phyloP scores from a whole-genome alignment of 2,797 vertebrate genomes.

The Vultur gryphus region DNA sequence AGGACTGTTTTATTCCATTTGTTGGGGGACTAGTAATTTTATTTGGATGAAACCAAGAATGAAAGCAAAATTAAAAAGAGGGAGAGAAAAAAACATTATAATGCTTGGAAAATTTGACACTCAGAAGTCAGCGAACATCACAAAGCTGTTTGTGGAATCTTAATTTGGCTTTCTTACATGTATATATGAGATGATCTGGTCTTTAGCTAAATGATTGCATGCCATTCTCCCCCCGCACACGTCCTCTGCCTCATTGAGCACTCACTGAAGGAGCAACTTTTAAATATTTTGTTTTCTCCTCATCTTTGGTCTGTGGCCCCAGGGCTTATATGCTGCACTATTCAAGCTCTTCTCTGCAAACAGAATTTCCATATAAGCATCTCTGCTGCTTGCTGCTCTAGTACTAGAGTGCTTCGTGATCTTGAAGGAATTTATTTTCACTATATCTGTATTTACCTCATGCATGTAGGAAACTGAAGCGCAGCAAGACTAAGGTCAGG shows the following conservation, averaged over 20 bases:
- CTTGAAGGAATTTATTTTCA: not conserved
- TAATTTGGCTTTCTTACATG: not conserved
- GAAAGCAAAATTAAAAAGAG: not conserved
- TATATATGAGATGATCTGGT: not conserved
- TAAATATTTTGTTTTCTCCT: slow-evolving; percentile 31
- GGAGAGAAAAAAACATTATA: not conserved
- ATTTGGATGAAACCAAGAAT: not conserved
- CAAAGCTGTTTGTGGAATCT: not conserved
- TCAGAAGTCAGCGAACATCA: not conserved
- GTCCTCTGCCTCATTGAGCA: not conserved
- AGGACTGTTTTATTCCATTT: not conserved
- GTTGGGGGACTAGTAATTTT: not conserved
- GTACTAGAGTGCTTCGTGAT: not conserved
- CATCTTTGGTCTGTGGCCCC: not conserved
- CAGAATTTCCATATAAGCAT: not conserved
- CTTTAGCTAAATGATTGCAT: not conserved
- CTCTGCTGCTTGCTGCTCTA: not conserved
- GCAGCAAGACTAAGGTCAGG: not conserved
- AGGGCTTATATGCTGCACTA: not conserved
- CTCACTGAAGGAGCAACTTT: slow-evolving; percentile 1
- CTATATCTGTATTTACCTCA: not conserved
- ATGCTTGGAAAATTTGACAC: not conserved
- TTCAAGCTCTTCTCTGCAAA: not conserved
- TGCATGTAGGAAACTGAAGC: not conserved
- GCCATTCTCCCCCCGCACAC: not conserved